These are phyloP conservation scores for Brachyrhaphis roseni DNA, from an alignment of 2,797 vertebrate genomes.

Conservation along the genomic window DNA sequence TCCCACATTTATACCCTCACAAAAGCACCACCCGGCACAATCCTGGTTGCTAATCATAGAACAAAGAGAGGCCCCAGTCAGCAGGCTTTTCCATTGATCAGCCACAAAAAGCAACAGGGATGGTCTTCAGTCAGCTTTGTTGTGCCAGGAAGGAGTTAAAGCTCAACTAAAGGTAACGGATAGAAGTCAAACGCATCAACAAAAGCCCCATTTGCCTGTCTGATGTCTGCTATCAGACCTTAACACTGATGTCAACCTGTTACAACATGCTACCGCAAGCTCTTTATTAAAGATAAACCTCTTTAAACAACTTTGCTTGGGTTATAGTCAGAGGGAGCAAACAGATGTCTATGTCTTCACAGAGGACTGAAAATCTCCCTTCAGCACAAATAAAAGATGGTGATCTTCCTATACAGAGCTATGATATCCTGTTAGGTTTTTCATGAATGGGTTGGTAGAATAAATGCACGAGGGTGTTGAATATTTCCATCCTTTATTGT, in stretches of 20 bases:
- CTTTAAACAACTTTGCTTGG: slow-evolving; percentile 14
- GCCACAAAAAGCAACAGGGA: slow-evolving; percentile 54
- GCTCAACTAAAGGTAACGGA: slow-evolving; percentile 60
- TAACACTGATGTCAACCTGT: slow-evolving; percentile 46
- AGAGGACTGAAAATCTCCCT: slow-evolving; percentile 30
- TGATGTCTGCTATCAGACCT: slow-evolving; percentile 25
- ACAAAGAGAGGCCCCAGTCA: slow-evolving; percentile 72
- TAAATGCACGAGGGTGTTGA: slow-evolving; percentile 35
- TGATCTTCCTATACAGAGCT: slow-evolving; percentile 22
- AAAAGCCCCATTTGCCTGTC: slow-evolving; percentile 44
- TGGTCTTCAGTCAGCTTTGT: slow-evolving; percentile 63
- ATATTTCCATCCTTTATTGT: slow-evolving; percentile 13
- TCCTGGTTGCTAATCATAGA: slow-evolving; percentile 72
- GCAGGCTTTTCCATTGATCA: slow-evolving; percentile 67
- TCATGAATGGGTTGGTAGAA: slow-evolving; percentile 17
- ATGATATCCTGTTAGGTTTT: slow-evolving; percentile 34
- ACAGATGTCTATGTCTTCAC: slow-evolving; percentile 19
- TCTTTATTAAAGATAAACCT: slow-evolving; percentile 13
- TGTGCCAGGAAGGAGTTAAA: slow-evolving; percentile 57
- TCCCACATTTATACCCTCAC: slow-evolving; percentile 56
- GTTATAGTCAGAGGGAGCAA: slow-evolving; percentile 26
- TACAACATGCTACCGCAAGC: slow-evolving; percentile 40
- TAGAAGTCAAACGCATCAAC: slow-evolving; percentile 57
- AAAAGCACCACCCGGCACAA: slow-evolving; percentile 53
- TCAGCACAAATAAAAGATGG: slow-evolving; percentile 49